These are phyloP conservation scores for Drosophila monieri DNA, from an alignment of 2,888 invertebrate genomes.

Conservation along the genomic window DNA sequence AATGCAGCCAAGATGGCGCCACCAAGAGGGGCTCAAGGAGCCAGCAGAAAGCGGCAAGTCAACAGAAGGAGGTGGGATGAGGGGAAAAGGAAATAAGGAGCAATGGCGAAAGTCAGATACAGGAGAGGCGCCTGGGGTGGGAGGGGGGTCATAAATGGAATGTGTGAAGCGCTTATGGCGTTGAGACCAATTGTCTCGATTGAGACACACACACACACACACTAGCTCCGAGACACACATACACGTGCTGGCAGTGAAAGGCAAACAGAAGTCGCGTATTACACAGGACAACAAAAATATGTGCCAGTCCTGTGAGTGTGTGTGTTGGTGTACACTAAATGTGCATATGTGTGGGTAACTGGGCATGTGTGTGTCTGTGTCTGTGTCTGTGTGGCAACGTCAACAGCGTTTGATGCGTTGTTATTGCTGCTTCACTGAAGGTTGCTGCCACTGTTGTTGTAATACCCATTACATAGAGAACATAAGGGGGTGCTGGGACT, in stretches of 20 bases:
- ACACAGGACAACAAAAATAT: slow-evolving; percentile 31
- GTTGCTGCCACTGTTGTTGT: slow-evolving; percentile 23
- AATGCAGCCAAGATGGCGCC: background rate
- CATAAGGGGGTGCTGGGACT: too few relatives aligned
- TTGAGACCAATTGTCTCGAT: slow-evolving; percentile 72
- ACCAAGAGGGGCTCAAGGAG: background rate
- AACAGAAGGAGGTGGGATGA: background rate
- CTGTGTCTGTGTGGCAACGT: slow-evolving; percentile 35
- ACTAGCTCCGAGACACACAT: slow-evolving; percentile 6
- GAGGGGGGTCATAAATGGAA: slow-evolving; percentile 69
- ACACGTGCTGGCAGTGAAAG: slow-evolving; percentile 14
- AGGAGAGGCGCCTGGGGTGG: too few relatives aligned
- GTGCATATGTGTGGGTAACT: slow-evolving; percentile 9
- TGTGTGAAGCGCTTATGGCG: slow-evolving; percentile 72
- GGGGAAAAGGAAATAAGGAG: background rate
- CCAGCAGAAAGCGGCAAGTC: background rate
- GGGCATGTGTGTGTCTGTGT: slow-evolving; percentile 14
- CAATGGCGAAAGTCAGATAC: background rate
- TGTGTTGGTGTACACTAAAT: slow-evolving; percentile 1
- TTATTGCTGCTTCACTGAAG: slow-evolving; percentile 69
- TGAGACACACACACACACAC: slow-evolving; percentile 42
- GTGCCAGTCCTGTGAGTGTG: slow-evolving; percentile 6
- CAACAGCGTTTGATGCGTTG: slow-evolving; percentile 64
- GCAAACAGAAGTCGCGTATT: slow-evolving; percentile 47
- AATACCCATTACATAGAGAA: background rate